phyloP scores from a whole-genome alignment of 2,888 invertebrate species.

The Andrena chrysosceles region DNA sequence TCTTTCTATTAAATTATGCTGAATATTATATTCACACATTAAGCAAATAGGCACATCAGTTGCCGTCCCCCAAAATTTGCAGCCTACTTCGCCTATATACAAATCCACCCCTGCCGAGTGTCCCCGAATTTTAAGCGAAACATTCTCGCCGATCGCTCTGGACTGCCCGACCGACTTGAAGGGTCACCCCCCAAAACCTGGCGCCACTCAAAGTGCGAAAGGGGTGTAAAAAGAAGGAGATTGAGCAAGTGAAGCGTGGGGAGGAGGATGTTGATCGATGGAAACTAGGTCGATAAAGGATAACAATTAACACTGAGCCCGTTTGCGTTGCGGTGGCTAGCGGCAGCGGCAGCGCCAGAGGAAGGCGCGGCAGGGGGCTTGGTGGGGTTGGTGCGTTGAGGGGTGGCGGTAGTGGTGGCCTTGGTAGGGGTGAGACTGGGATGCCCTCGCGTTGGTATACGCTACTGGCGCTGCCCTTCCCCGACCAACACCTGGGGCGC shows the following conservation, averaged over 20 bases:
- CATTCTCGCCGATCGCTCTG: too few relatives aligned
- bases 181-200: neutral
- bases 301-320: slow-evolving; percentile 75
- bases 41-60: too few relatives aligned
- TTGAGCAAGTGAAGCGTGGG: neutral
- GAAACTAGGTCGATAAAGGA: slow-evolving; percentile 40
- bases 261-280: slow-evolving; percentile 22
- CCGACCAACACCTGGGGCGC: slow-evolving; percentile 96
- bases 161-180: too few relatives aligned
- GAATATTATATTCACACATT: too few relatives aligned
- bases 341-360: slow-evolving; percentile 82
- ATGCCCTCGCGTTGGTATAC: slow-evolving; percentile 95
- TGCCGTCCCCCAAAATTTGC: too few relatives aligned
- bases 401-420: slow-evolving; percentile 84
- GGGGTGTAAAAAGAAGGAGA: neutral
- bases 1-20: too few relatives aligned
- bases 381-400: slow-evolving; percentile 82
- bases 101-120: too few relatives aligned
- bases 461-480: slow-evolving; percentile 95
- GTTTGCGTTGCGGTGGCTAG: slow-evolving; percentile 81
- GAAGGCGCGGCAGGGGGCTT: slow-evolving; percentile 83
- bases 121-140: too few relatives aligned
- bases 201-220: neutral
- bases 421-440: slow-evolving; percentile 86
- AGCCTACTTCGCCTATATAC: too few relatives aligned